Evolutionary conservation across 2,888 invertebrate genomes (phyloP).

Genomic region (Plutella xylostella): DNA sequence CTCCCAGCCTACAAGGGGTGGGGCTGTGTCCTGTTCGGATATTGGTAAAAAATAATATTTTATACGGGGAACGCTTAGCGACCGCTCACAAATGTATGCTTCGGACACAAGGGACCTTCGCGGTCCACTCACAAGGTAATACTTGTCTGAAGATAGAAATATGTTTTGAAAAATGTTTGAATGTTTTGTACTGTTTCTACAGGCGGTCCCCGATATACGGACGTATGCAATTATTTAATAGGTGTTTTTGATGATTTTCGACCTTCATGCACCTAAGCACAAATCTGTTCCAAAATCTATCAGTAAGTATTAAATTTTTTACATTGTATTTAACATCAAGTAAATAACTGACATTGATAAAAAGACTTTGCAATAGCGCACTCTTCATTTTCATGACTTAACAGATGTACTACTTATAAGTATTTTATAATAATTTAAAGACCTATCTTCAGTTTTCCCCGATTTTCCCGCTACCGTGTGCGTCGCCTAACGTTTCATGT

Average conservation of each 20-base stretch:
- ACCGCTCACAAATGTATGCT: conserved; percentile 39
- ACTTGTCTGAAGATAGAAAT: conserved; percentile 23
- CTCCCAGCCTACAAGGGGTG: conserved; percentile 30
- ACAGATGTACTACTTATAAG: no score
- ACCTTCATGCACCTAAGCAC: no score
- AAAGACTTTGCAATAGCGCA: neutral
- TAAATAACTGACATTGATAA: no score
- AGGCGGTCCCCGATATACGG: neutral
- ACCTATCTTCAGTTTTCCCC: conserved; percentile 10
- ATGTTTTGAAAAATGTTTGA: no score
- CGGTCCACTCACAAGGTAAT: conserved; percentile 5
- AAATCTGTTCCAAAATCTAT: no score
- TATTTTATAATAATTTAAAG: neutral
- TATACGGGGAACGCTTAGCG: conserved; percentile 52
- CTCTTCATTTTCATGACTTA: neutral
- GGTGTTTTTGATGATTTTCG: neutral
- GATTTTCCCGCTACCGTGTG: neutral
- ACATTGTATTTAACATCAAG: no score
- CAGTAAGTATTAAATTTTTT: no score
- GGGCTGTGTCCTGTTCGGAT: conserved; percentile 34
- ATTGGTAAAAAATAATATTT: conserved; percentile 61
- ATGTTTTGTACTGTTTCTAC: neutral
- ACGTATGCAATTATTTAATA: neutral
- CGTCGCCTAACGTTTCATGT: conserved; percentile 24
- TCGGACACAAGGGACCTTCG: conserved; percentile 26